Evolutionary conservation across 2,888 invertebrate genomes (phyloP).

Genomic region (Hirtodrosophila duncani): DNA sequence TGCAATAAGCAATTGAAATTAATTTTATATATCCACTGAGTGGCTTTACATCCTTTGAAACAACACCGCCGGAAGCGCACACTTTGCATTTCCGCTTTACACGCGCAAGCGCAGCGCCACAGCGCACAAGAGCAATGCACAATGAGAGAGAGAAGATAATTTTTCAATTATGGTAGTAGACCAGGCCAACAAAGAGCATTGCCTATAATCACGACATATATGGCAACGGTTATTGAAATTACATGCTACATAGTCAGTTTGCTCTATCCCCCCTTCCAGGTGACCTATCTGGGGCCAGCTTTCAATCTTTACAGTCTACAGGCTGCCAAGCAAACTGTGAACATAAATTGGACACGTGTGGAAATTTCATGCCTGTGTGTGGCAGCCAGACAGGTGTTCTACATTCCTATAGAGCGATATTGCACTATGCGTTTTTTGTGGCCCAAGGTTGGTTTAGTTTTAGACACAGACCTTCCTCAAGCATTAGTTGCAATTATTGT

Average conservation of each 20-base stretch:
- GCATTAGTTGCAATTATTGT: constrained; percentile 71
- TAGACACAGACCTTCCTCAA: constrained; percentile 53
- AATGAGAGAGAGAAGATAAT: not conserved
- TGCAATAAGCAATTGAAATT: constrained; percentile 17
- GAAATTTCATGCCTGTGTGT: constrained; percentile 23
- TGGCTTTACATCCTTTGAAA: constrained; percentile 41
- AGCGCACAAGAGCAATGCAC: constrained; percentile 3
- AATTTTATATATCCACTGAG: constrained; percentile 27
- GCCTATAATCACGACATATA: constrained; percentile 23
- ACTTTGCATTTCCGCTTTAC: constrained; percentile 53
- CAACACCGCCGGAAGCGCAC: constrained; percentile 44
- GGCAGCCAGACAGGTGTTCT: constrained; percentile 40
- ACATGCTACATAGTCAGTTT: constrained; percentile 18
- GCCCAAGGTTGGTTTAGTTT: constrained; percentile 56
- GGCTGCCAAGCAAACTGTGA: constrained; percentile 43
- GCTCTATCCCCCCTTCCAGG: no score
- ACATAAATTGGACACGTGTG: constrained; percentile 37
- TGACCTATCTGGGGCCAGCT: not conserved
- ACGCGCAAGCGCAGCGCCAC: constrained; percentile 20
- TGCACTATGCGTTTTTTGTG: constrained; percentile 36
- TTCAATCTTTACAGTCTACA: constrained; percentile 45
- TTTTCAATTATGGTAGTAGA: no score
- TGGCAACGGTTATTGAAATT: constrained; percentile 15
- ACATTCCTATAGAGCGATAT: constrained; percentile 14
- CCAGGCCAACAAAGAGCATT: no score